A percentile compares a stretch with the other conserved stretches of the same genome.
Evolutionary conservation across 2,113 vertebrate genomes (phyloP).

Genomic region (Daphoenositta chrysoptera): DNA sequence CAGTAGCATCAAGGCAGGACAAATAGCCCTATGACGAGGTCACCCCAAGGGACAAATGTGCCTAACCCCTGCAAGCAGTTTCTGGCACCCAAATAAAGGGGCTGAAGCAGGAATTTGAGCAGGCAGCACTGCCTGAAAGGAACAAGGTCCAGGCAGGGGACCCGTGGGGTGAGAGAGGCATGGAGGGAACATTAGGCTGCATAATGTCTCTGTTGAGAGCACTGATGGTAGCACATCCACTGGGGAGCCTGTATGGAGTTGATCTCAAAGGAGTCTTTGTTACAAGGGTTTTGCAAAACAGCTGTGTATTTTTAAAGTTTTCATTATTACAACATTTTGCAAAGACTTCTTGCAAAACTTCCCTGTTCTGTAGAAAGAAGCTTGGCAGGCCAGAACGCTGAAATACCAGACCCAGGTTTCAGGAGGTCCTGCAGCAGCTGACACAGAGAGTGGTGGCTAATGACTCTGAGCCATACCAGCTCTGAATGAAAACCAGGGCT

Average conservation of each 20-base stretch:
- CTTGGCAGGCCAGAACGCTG: background rate
- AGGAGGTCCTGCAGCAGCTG: slow-evolving; percentile 18
- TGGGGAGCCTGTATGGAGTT: background rate
- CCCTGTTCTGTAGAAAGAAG: background rate
- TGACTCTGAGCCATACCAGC: background rate
- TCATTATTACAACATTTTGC: slow-evolving; percentile 57
- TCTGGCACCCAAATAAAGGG: background rate
- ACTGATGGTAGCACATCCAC: slow-evolving; percentile 11
- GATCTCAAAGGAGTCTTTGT: slow-evolving; percentile 50
- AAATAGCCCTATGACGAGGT: background rate
- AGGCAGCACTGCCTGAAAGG: background rate
- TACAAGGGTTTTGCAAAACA: background rate
- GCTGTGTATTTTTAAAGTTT: slow-evolving; percentile 45
- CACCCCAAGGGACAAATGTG: background rate
- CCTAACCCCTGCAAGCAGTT: background rate
- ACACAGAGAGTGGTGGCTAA: background rate
- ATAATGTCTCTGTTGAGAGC: slow-evolving; percentile 36
- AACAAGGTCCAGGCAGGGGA: background rate
- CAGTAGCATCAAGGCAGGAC: background rate
- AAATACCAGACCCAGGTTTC: slow-evolving; percentile 12
- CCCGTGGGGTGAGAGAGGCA: background rate
- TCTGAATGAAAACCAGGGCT: slow-evolving; percentile 2
- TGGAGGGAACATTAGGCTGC: background rate
- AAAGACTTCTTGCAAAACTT: slow-evolving; percentile 47
- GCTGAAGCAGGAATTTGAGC: background rate